phyloP scores from a whole-genome alignment of 2,113 vertebrate species.

The Acrocephalus arundinaceus region DNA sequence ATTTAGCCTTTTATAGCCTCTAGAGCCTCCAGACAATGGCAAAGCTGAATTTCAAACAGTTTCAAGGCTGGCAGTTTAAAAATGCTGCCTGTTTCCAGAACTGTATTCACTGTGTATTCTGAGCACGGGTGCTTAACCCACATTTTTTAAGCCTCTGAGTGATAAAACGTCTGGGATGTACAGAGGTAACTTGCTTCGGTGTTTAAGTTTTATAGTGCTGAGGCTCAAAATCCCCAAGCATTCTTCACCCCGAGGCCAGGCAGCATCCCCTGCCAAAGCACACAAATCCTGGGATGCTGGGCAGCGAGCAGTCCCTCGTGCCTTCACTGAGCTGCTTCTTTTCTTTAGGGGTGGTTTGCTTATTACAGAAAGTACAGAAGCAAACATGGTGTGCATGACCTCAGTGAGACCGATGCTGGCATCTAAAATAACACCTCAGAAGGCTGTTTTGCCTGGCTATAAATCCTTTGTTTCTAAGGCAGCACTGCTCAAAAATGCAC shows the following conservation, averaged over 20 bases:
- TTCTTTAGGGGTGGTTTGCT: background rate
- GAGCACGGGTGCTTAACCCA: background rate
- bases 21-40: background rate
- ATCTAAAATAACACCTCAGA: background rate
- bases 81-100: background rate
- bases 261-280: background rate
- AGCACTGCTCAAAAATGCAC: background rate
- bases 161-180: background rate
- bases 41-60: constrained; percentile 34
- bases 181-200: background rate
- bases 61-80: background rate
- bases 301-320: background rate
- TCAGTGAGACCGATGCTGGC: accelerated
- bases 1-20: background rate
- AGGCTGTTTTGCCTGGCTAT: background rate
- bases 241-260: background rate
- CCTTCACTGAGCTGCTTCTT: background rate
- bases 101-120: background rate
- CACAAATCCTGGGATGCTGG: background rate
- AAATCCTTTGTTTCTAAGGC: background rate
- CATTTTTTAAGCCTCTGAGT: background rate
- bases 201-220: background rate
- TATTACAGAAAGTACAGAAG: background rate
- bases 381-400: background rate
- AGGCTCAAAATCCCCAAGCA: background rate